A percentile compares a stretch with the other conserved stretches of the same genome.
These are phyloP conservation scores for Biston stratarius DNA, from an alignment of 2,888 invertebrate species.

Conservation along the genomic window DNA sequence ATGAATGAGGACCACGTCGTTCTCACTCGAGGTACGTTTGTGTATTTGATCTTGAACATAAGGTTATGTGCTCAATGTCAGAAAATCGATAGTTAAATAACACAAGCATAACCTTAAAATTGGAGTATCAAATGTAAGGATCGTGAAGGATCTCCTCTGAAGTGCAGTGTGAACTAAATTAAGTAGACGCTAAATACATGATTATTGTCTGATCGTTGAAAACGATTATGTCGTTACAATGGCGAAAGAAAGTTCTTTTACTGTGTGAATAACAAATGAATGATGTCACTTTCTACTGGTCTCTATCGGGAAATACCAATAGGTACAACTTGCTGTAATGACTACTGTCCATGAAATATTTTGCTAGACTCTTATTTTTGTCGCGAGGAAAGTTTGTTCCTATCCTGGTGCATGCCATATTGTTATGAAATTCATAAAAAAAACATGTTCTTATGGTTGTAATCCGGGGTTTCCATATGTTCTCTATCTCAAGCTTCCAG, in stretches of 20 bases:
- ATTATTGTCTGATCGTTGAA: neutral
- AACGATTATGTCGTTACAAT: neutral
- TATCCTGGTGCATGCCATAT: neutral
- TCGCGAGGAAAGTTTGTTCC: neutral
- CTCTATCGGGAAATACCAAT: neutral
- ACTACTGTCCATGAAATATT: neutral
- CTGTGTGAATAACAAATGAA: conserved; percentile 39
- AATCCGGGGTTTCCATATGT: neutral
- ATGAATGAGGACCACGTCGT: conserved; percentile 96
- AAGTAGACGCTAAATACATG: neutral
- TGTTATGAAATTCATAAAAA: neutral
- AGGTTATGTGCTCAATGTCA: conserved; percentile 52
- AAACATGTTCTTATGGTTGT: neutral
- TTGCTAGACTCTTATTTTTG: neutral
- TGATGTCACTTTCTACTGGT: conserved; percentile 33
- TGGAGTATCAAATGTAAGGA: conserved; percentile 30
- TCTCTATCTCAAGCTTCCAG: neutral
- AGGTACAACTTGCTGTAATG: neutral
- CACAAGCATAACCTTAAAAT: conserved; percentile 75
- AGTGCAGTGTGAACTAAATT: neutral
- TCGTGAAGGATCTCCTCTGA: neutral
- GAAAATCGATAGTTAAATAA: conserved; percentile 82
- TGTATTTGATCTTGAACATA: conserved; percentile 38
- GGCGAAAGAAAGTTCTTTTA: neutral
- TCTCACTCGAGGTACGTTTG: conserved; percentile 92